phyloP scores from a whole-genome alignment of 2,113 vertebrate species.

The Zosterops lateralis region DNA sequence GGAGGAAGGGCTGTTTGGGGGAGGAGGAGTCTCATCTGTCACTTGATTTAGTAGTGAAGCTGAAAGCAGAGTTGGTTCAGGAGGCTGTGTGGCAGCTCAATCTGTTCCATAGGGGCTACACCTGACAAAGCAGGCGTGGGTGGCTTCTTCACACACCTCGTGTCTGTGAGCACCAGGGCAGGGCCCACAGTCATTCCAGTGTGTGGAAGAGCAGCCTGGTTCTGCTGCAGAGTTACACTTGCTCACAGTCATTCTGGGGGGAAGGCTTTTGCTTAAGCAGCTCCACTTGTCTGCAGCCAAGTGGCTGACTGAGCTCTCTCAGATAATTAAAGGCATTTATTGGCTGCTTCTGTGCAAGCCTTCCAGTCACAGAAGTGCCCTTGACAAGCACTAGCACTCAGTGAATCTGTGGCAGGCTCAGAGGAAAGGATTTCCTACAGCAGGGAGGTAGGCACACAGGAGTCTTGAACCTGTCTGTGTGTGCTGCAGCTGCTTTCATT shows the following conservation, averaged over 20 bases:
- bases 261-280: neutral
- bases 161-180: neutral
- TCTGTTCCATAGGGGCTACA: neutral
- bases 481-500: neutral
- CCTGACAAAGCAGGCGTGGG: fast-evolving
- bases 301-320: neutral
- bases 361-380: neutral
- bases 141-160: neutral
- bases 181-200: neutral
- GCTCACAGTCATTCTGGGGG: neutral
- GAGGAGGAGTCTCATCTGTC: neutral
- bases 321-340: constrained; percentile 11
- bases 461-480: neutral
- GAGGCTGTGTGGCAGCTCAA: neutral
- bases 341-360: neutral
- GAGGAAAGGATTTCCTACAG: neutral
- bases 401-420: neutral
- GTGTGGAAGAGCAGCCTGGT: neutral
- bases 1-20: neutral
- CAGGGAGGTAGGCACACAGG: neutral
- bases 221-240: neutral
- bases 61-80: neutral
- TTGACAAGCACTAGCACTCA: neutral
- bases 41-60: neutral
- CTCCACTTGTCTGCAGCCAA: neutral